Base-by-base conservation (phyloP, 2,888 invertebrate genomes). In the Sesamia inferens region DNA sequence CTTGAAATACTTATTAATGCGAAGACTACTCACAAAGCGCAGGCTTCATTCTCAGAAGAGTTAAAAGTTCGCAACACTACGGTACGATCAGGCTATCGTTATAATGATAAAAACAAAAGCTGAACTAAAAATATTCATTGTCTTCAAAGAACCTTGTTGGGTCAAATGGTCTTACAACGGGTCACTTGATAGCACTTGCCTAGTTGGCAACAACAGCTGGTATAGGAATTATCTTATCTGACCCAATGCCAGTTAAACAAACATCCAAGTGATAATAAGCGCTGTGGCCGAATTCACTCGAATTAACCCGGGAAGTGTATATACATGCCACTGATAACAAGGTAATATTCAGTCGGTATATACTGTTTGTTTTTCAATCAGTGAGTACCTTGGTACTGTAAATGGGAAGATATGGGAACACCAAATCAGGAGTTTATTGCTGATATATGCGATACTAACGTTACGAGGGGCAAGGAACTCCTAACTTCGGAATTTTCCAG, bases 131-230 rank as follows among this genome's bases (percentile, higher is more conserved):
- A 68, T 61, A 66, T 71, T 59, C 19, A 64, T 44, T 73, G 70
- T 82, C 73, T 64, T 58, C 61, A 48, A 78, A 71, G 68, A 76
- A 71, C 63, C 54, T 64, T 47, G 66, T 61, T 31, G 54, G 76
- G 74, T 78, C 83, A 76, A 64, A 75, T 69, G 78, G 79, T 86
- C 83, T 82, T 69, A 77, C 61, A 72, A 82, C 81, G 82, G 87
- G 85, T 85, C 89, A 88, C 65, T 82, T 79, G 86, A 88, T 85
- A 86, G 67, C 69, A 75, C 71, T 72, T 80, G 81, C 82, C 31
- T 57, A 81, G 76, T 82, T 87, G 86, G 88, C 67, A 87, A 89
- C 91, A 88, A 87, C 86, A 85, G 86, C 86, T 89, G 87, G 88
- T 85, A 83, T 79, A 71, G 70, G 68, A 71, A 79, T 84, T 89